These are phyloP conservation scores for Anastatus disparis DNA, from an alignment of 1,140 invertebrate genomes.

Conservation along the genomic window DNA sequence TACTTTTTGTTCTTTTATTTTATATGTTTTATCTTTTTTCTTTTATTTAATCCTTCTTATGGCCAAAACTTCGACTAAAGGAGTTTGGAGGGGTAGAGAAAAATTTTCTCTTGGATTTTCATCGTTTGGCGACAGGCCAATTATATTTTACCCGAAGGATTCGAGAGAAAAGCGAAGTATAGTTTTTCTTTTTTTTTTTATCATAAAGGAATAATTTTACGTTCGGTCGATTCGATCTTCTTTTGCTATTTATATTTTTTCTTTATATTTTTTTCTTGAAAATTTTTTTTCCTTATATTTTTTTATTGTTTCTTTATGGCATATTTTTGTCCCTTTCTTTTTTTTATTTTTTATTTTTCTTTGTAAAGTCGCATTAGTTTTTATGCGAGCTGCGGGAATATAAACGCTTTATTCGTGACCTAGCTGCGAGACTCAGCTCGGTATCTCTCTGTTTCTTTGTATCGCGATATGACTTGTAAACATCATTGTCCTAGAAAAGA, in stretches of 20 bases:
- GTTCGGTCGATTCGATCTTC: slow-evolving; percentile 18
- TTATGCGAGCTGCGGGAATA: not conserved
- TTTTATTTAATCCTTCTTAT: slow-evolving; percentile 34
- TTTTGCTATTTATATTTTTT: not conserved
- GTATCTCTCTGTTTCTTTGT: no score
- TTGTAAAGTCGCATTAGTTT: not conserved
- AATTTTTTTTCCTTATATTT: no score
- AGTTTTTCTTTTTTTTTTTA: not conserved
- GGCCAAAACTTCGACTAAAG: not conserved
- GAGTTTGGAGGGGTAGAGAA: not conserved
- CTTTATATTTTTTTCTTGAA: not conserved
- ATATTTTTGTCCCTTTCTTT: not conserved
- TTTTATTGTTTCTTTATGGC: no score
- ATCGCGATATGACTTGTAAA: no score
- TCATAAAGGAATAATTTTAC: slow-evolving; percentile 28
- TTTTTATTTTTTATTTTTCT: not conserved
- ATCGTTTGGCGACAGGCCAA: slow-evolving; percentile 39
- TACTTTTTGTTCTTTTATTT: no score
- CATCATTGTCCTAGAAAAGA: no score
- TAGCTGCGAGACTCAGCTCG: no score
- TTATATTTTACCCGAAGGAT: slow-evolving; percentile 28
- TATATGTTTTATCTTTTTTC: not conserved
- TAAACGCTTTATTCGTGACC: no score
- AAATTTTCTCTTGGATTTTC: slow-evolving; percentile 27
- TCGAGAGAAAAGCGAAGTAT: not conserved